Evolutionary conservation across 2,113 vertebrate species (phyloP), one percentile per base, ranked within the genome.

Genomic region (Zeus faber): DNA sequence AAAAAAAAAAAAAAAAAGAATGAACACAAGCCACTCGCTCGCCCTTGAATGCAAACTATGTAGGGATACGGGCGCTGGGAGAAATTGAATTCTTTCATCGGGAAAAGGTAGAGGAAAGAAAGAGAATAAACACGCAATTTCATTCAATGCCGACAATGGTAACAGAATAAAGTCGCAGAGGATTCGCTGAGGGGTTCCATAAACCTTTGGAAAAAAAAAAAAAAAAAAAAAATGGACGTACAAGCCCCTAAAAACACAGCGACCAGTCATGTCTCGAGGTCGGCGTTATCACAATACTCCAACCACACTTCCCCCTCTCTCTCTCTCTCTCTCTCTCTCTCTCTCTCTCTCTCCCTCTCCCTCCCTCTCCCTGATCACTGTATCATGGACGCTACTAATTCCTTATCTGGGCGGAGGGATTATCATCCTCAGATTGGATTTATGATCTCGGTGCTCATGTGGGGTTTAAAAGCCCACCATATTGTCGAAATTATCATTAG

Each of bases 401-500:
- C 84, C 62, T 88, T 82, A 83, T 89, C 80, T 85, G 76, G 76
- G 78, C 79, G 76, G 81, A 70, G 74, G 76, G 85, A 80, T 90
- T 87, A 91, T 86, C 66, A 69, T 77, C 74, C 62, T 81, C 80
- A 82, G 84, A 88, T 89, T 88, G 86, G 85, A 86, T 88, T 87
- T 87, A 76, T 82, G 72, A 85, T 85, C 78, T 78, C 76, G 58
- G 70, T 75, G 79, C 83, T 85, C 76, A 79, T 82, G 85, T 81
- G n/a, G 75, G 88, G 79, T 87, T 88, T 90, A 84, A 79, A 72
- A 69, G 76, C 63, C 68, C 80, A 82, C 87, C 86, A 88, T 89
- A 88, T 90, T n/a, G 86, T 82, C 82, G 85, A 88, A n/a, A 88
- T 89, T 80, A 89, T 87, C 84, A 83, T 87, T 76, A 82, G 72